Base-by-base conservation (phyloP, 2,797 vertebrate genomes). In the Mycteria americana region DNA sequence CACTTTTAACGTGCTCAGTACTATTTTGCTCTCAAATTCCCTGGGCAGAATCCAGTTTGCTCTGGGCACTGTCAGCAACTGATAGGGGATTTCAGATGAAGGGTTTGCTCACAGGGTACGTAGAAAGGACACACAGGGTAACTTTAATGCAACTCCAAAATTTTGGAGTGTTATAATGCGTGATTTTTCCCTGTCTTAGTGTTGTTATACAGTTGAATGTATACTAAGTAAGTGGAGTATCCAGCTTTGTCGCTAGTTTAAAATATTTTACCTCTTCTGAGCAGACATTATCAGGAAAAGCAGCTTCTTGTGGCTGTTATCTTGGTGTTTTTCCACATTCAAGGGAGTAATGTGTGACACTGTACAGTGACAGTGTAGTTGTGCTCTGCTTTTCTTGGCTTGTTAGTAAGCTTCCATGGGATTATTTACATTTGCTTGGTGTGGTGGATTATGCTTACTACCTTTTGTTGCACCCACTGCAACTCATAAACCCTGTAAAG, bases 11-110 rank as follows among this genome's bases (percentile, higher is more conserved):
- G 63, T 79, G 33, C 72, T 63, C 59, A 70, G 81, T 87, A 75
- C 45, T 89, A 24, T 89, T 97, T 89, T 93, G 81, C 45, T 94
- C 64, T 95, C 53, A 33, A 10, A 54, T 85, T 87, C 67, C 39
- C 48, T 91, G 81, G 78, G 51, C 48, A 79, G 70, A 69, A 79
- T 93, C 81, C 81, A 94, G 70, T 87, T 91, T 91, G 60, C 27
- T 88, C 74, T 82, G 86, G 56, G n/a, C n/a, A 53, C 37, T 85
- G 75, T 82, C 90, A 74, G 25, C 63, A 92, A 85, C 10, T 73
- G 48, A 63, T 54, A 73, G 63, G 56, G 31, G 5, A 41, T 73
- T 94, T 89, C 54, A 87, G 46, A 79, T 60, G 39, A 91, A 96
- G 67, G 68, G 9, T 54, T 90, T 43, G 35, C n/a, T 90, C 15